Evolutionary conservation across 2,113 vertebrate genomes (phyloP).

Genomic region (Verasper variegatus): DNA sequence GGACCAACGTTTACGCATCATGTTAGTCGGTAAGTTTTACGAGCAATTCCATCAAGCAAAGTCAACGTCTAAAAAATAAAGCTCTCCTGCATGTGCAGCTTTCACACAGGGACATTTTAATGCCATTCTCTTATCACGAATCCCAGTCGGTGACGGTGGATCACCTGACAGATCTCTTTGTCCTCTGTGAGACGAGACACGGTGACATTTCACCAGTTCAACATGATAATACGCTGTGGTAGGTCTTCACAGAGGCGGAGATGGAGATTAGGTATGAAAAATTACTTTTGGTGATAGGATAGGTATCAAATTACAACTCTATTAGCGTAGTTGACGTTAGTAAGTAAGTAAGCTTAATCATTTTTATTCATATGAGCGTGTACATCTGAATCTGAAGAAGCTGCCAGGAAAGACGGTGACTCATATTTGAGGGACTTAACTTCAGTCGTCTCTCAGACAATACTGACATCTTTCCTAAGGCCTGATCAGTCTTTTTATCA

Average conservation of each 20-base stretch:
- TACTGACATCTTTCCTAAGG: no score
- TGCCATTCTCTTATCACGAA: neutral
- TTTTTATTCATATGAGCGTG: neutral
- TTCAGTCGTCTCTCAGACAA: neutral
- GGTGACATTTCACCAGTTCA: neutral
- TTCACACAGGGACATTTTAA: neutral
- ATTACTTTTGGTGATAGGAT: neutral
- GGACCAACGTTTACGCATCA: neutral
- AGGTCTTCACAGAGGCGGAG: neutral
- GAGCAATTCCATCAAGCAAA: neutral
- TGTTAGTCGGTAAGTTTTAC: neutral
- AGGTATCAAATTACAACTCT: neutral
- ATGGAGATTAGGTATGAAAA: constrained; percentile 16
- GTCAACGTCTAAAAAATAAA: neutral
- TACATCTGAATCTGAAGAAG: constrained; percentile 1
- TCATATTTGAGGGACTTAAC: constrained; percentile 20
- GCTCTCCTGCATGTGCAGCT: neutral
- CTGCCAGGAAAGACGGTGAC: constrained; percentile 4
- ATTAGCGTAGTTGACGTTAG: constrained; percentile 1
- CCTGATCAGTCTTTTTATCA: no score
- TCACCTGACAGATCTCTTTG: neutral
- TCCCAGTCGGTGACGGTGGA: neutral
- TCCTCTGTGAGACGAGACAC: neutral
- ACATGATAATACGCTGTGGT: neutral
- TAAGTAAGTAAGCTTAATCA: neutral